These are phyloP conservation scores for Schrankia costaestrigalis DNA, from an alignment of 2,888 invertebrate genomes.

Conservation along the genomic window DNA sequence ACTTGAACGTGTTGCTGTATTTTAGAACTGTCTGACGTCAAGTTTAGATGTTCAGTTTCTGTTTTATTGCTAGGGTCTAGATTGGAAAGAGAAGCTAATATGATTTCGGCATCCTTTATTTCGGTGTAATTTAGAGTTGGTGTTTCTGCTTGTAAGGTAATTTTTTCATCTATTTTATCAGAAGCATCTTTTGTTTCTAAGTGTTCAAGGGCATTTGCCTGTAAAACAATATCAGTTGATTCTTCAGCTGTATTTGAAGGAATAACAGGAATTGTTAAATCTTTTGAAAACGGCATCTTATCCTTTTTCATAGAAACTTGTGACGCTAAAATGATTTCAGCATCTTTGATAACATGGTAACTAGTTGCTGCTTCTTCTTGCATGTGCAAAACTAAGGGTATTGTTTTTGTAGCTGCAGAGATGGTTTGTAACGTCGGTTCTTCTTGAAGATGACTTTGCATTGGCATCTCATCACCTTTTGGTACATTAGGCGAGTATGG, in stretches of 20 bases:
- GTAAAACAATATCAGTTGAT: too few species aligned
- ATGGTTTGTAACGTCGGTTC: not conserved
- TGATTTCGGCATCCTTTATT: constrained; percentile 41
- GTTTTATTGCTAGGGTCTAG: too few species aligned
- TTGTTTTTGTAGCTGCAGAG: not conserved
- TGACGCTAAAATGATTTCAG: constrained; percentile 35
- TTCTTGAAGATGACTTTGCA: not conserved
- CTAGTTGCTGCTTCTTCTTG: constrained; percentile 2
- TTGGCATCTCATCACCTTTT: not conserved
- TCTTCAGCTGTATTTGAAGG: constrained; percentile 13
- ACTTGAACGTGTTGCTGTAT: too few species aligned
- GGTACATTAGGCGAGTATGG: not conserved
- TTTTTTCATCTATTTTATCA: too few species aligned
- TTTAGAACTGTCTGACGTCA: too few species aligned
- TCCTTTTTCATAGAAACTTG: constrained; percentile 12
- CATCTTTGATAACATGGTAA: constrained; percentile 42
- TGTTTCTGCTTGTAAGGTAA: constrained; percentile 26
- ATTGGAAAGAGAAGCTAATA: constrained; percentile 20
- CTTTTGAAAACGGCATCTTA: too few species aligned
- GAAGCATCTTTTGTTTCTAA: too few species aligned
- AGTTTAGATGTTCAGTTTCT: too few species aligned
- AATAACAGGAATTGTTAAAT: too few species aligned
- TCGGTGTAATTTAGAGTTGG: constrained; percentile 34
- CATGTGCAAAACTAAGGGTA: not conserved
- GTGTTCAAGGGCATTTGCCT: too few species aligned